Percentiles rank a stretch among this genome's conserved stretches.
Conservation (phyloP, 2,888 invertebrate genomes). For the Rotaria sp. region DNA sequence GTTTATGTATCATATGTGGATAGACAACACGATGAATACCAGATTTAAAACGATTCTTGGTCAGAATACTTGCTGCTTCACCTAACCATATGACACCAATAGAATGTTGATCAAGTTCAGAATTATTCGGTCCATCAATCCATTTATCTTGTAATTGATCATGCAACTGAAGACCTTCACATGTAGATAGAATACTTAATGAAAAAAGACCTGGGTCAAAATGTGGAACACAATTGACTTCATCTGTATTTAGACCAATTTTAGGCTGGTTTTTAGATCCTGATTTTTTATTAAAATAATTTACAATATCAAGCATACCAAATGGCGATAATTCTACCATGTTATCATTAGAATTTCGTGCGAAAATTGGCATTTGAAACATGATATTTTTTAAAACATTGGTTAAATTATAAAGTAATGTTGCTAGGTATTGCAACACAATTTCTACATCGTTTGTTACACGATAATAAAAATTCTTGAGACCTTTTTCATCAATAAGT, state of each 20-base stretch:
- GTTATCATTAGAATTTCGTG: background rate
- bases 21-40: background rate
- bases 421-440: too few species aligned
- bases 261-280: background rate
- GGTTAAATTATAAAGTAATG: too few species aligned
- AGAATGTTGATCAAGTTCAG: background rate
- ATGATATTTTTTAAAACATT: too few species aligned
- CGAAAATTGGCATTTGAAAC: too few species aligned
- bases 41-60: background rate
- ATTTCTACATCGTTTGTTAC: too few species aligned
- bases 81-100: background rate
- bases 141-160: background rate
- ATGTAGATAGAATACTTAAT: background rate
- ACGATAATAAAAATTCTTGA: too few species aligned
- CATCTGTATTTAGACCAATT: background rate
- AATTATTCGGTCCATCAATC: background rate
- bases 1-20: background rate
- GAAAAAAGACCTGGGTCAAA: background rate
- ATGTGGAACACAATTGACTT: slow-evolving; percentile 12
- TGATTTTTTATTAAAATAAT: background rate
- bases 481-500: background rate
- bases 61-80: background rate
- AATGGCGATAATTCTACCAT: background rate
- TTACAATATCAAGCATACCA: background rate
- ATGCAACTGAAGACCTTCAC: background rate